Evolutionary conservation across 2,113 vertebrate genomes (phyloP), one percentile per base, ranked within the genome.

Genomic region (Hyla sarda): DNA sequence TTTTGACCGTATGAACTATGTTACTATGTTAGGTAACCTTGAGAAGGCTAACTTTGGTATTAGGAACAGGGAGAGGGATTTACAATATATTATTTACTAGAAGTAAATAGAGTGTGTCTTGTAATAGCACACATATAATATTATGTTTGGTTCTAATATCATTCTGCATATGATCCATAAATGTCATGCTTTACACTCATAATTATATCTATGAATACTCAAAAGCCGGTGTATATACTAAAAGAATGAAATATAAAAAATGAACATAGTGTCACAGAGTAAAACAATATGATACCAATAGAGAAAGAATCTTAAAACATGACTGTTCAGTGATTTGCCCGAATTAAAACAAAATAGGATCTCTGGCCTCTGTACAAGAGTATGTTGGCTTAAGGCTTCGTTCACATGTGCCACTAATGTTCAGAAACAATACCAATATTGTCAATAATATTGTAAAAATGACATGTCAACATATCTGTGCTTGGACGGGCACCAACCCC

Each of bases 151-250:
- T 41, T 41, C 41, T 82, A 11, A 62, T 32, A 45, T 21, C 72
- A 11, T 21, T 41, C 73, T 65, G 11, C 19, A 76, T 84, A 23
- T 21, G 23, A 67, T 84, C 11, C 21, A 77, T 67, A 6, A 28
- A 72, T 71, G 11, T 21, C 21, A 37, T 58, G 11, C 23, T 34
- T 37, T 72, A 32, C 21, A 34, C 14, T 72, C 48, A 85, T 85
- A 71, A 34, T n/a, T 78, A 52, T 85, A 69, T 78, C 10, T 54
- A 54, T 78, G 30, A 69, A 78, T 78, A 69, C 45, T 69, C 74
- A 16, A 37, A 10, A 17, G 30, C n/a, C n/a, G n/a, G n/a, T n/a
- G n/a, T n/a, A n/a, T n/a, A 37, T 54, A 25, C 69, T 50, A 17
- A 19, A 85, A 62, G 41, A 28, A 77, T n/a, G n/a, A n/a, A n/a